Conservation (phyloP, 2,113 vertebrate species). For the Taxidea taxus region DNA sequence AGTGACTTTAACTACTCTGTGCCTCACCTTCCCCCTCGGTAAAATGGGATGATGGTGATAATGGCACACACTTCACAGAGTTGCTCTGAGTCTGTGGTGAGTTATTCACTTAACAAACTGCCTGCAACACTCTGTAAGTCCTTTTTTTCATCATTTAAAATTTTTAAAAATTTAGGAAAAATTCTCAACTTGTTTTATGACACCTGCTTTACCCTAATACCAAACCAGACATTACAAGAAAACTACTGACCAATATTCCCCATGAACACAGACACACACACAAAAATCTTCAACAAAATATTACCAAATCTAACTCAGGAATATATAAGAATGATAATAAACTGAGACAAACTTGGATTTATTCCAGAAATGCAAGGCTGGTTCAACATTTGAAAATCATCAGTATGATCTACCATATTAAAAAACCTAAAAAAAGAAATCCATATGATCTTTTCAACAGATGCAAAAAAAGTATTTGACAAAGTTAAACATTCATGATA, state of each 20-base stretch:
- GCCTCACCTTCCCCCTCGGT: neutral
- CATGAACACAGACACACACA: neutral
- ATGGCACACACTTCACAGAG: neutral
- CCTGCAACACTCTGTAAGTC: neutral
- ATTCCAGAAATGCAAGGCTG: neutral
- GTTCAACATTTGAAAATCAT: slow-evolving; percentile 9
- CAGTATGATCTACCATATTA: neutral
- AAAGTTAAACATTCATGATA: neutral
- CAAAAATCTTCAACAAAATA: neutral
- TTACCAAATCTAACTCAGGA: neutral
- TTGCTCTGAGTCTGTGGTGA: neutral
- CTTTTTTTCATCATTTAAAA: slow-evolving; percentile 24
- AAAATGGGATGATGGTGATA: neutral
- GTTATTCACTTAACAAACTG: neutral
- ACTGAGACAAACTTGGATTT: neutral
- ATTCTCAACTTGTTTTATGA: neutral
- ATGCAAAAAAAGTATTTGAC: neutral
- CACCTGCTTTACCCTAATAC: neutral
- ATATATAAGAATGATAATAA: neutral
- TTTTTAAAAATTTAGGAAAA: neutral
- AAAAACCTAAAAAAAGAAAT: slow-evolving; percentile 6
- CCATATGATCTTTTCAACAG: neutral
- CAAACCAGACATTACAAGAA: neutral
- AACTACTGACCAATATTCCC: neutral
- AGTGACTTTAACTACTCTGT: neutral